Conservation (phyloP, 2,113 vertebrate genomes). For the Typhlomys cinereus region DNA sequence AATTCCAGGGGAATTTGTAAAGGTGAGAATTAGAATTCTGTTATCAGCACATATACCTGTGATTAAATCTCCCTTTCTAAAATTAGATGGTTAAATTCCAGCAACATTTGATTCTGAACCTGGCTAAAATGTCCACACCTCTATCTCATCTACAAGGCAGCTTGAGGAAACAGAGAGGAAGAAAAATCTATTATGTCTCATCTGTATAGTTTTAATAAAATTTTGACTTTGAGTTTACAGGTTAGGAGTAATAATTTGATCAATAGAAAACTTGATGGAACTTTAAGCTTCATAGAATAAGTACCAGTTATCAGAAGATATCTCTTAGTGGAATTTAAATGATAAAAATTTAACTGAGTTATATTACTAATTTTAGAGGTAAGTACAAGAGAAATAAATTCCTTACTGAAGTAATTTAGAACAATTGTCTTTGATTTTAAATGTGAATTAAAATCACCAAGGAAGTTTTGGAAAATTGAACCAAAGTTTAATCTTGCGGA, state of each 20-base stretch:
- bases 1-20: constrained; percentile 1
- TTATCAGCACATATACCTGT: background rate
- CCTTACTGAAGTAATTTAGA: constrained; percentile 40
- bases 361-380: constrained; percentile 34
- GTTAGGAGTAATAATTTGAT: constrained; percentile 17
- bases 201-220: constrained; percentile 6
- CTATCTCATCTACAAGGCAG: constrained; percentile 9
- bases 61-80: background rate
- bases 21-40: constrained; percentile 42
- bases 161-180: background rate
- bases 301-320: constrained; percentile 28
- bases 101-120: background rate
- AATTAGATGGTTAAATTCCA: background rate
- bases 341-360: constrained; percentile 29
- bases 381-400: constrained; percentile 1
- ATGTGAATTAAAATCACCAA: constrained; percentile 6
- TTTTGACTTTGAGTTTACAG: constrained; percentile 22
- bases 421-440: background rate
- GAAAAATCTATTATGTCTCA: background rate
- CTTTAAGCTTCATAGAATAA: constrained; percentile 15
- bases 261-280: background rate
- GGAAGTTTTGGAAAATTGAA: constrained; percentile 22
- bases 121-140: background rate
- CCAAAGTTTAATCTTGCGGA: background rate
- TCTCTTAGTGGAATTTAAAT: constrained; percentile 45